These are phyloP conservation scores for Labeo rohita DNA, from an alignment of 2,113 vertebrate species.

Conservation along the genomic window DNA sequence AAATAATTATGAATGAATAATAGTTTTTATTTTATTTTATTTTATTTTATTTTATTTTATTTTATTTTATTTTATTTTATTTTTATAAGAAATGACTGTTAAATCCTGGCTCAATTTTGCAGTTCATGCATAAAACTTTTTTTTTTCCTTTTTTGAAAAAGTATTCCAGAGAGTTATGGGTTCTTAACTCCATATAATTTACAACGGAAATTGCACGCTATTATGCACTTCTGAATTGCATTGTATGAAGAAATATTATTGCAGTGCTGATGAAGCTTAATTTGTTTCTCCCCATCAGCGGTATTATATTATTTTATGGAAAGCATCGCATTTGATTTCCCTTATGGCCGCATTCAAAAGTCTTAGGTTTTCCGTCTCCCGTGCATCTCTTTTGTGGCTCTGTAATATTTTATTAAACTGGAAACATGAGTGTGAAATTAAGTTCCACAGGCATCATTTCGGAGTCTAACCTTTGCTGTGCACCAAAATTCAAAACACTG, in stretches of 20 bases:
- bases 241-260: conserved; percentile 32
- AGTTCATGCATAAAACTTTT: background rate
- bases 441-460: conserved; percentile 13
- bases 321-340: conserved; percentile 17
- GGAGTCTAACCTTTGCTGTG: conserved; percentile 14
- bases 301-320: conserved; percentile 28
- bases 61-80: background rate
- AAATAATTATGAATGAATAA: too few species aligned
- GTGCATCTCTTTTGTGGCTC: conserved; percentile 17
- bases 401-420: conserved; percentile 30
- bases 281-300: conserved; percentile 34
- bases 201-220: conserved; percentile 6
- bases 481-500: conserved; percentile 27
- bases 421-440: conserved; percentile 30
- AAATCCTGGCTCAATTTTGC: background rate
- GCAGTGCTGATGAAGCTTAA: conserved; percentile 24
- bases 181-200: background rate
- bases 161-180: background rate
- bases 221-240: conserved; percentile 1
- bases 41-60: background rate
- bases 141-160: background rate
- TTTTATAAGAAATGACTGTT: background rate
- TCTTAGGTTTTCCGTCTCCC: conserved; percentile 16
- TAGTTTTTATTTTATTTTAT: background rate
- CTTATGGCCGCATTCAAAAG: background rate